Evolutionary conservation across 1,140 invertebrate genomes (phyloP).

Genomic region (Pomacea maculata): DNA sequence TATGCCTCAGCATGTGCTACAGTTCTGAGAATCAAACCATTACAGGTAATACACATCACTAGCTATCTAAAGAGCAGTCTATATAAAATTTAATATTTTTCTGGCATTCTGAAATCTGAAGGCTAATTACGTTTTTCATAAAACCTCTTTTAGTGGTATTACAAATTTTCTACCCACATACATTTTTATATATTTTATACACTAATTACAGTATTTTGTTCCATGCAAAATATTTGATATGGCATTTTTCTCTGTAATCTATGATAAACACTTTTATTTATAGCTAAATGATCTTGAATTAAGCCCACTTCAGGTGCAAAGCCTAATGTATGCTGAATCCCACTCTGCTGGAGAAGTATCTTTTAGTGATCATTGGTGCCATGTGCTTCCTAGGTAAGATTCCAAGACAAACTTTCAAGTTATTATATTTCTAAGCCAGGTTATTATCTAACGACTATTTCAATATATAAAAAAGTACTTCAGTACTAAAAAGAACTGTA

Average conservation of each 20-base stretch:
- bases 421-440: too few species aligned
- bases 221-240: not conserved
- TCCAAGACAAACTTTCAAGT: not conserved
- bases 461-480: too few species aligned
- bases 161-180: too few species aligned
- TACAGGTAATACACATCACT: not conserved
- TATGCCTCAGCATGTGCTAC: not conserved
- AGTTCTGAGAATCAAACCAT: not conserved
- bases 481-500: too few species aligned
- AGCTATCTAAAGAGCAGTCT: too few species aligned
- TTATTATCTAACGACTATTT: too few species aligned
- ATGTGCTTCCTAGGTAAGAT: constrained; percentile 7
- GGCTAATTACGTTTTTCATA: too few species aligned
- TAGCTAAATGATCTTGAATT: constrained; percentile 15
- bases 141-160: too few species aligned
- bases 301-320: constrained; percentile 9
- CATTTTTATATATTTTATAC: too few species aligned
- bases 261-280: not conserved
- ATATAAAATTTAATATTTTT: too few species aligned
- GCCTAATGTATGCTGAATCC: constrained; percentile 3
- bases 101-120: too few species aligned
- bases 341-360: not conserved
- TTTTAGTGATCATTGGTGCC: constrained; percentile 8
- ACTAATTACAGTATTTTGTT: not conserved
- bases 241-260: not conserved